Conservation (phyloP, 2,888 invertebrate species). For the Ornithoptera priamus region DNA sequence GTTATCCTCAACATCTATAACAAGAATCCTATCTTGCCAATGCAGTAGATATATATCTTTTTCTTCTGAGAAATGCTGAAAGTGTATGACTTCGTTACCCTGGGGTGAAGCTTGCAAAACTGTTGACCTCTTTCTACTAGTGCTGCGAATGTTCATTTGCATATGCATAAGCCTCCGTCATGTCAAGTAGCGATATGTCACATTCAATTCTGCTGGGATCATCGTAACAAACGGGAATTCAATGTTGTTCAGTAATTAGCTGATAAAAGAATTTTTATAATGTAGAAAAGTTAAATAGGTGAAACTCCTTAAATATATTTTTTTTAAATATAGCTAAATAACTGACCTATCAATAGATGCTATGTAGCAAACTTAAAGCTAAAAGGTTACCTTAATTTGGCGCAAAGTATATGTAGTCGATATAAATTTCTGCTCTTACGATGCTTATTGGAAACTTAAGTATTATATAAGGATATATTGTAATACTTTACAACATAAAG, state of each 20-base stretch:
- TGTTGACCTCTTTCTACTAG: conserved; percentile 23
- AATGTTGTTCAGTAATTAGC: neutral
- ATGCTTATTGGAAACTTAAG: too few relatives aligned
- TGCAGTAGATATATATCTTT: neutral
- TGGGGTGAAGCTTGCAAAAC: conserved; percentile 19
- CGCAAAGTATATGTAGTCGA: too few relatives aligned
- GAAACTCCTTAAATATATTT: too few relatives aligned
- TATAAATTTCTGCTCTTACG: too few relatives aligned
- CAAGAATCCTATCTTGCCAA: neutral
- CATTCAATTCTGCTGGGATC: neutral
- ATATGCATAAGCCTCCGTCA: conserved; percentile 22
- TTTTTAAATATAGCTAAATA: too few relatives aligned
- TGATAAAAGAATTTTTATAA: neutral
- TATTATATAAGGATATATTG: too few relatives aligned
- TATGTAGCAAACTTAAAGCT: too few relatives aligned
- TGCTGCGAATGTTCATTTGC: conserved; percentile 25
- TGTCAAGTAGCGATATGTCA: conserved; percentile 18
- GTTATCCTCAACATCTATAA: neutral
- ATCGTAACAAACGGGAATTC: neutral
- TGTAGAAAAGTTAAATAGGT: too few relatives aligned
- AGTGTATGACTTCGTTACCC: conserved; percentile 14
- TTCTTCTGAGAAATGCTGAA: neutral
- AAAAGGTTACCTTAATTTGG: too few relatives aligned
- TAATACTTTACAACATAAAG: too few relatives aligned
- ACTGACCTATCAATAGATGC: too few relatives aligned